Evolutionary conservation across 2,113 vertebrate species (phyloP), one percentile per base, ranked within the genome.

Genomic region (Chamaea fasciata): DNA sequence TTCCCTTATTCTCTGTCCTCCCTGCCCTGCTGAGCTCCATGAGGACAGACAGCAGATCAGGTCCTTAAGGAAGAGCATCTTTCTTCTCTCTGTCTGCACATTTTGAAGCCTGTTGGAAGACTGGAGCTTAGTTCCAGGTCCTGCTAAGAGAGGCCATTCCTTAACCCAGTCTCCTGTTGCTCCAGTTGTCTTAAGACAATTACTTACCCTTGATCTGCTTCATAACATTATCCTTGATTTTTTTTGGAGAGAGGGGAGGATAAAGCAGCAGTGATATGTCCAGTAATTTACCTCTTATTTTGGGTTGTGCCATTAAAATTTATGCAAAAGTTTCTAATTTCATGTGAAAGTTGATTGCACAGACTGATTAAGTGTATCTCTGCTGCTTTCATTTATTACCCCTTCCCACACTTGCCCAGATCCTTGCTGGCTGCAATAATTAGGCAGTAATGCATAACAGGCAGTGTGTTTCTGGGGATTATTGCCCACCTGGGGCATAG

Each of bases 351-450:
- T 86, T 93, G 74, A 89, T 78, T 56, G 74, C 65, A 41, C 28
- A 60, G 52, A n/a, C 84, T 70, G 92, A 91, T 88, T 44, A 59
- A 63, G 52, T 75, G 2, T 15, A 20, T 80, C 33, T 91, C 73
- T 83, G 75, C 79, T 92, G 59, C 74, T 84, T 92, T 87, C 71
- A 41, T 87, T 96, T 69, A 37, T 86, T 92, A 50, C 49, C 30
- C 52, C 41, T 91, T 91, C 68, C 42, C 79, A 74, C 62, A 67
- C 26, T 67, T 87, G 33, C 65, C 67, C 35, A 6, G 70, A 15
- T 55, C 52, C 39, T 74, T 80, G 26, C 90, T 92, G 92, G 80
- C 88, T 92, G 64, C 70, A 74, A 76, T 89, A 94, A 90, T 94
- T 85, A 69, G 76, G 70, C 69, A 83, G 31, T 65, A 91, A 55